Conservation (phyloP, 2,888 invertebrate genomes). For the Eueremaeus valkanovi region DNA sequence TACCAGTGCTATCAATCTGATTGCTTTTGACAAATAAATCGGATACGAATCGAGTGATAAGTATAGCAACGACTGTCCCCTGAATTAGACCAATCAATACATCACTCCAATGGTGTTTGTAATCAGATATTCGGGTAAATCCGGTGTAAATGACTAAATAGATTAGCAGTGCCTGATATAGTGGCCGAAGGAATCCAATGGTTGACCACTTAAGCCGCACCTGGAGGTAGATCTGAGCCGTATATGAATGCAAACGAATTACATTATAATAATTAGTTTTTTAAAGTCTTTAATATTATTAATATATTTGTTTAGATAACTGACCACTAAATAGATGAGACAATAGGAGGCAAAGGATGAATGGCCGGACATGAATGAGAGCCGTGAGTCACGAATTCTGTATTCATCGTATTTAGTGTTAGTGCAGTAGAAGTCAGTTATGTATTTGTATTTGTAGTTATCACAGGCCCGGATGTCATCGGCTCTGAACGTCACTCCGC, state of each 20-base stretch:
- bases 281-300: too few species aligned
- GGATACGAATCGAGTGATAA: conserved; percentile 17
- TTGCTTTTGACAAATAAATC: background rate
- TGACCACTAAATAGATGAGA: conserved; percentile 48
- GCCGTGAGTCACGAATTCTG: conserved; percentile 52
- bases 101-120: conserved; percentile 98
- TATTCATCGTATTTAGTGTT: conserved; percentile 40
- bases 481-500: conserved; percentile 28
- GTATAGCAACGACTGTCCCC: conserved; percentile 53
- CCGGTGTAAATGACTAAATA: conserved; percentile 78
- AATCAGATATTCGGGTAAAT: conserved; percentile 86
- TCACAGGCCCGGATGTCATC: conserved; percentile 57
- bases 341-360: conserved; percentile 78
- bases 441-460: conserved; percentile 52
- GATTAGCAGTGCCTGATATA: conserved; percentile 75
- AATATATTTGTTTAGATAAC: conserved; percentile 40
- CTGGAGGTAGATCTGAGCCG: conserved; percentile 72
- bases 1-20: too few species aligned
- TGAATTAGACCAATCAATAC: conserved; percentile 71
- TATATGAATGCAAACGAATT: conserved; percentile 21
- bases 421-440: conserved; percentile 50
- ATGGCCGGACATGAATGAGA: conserved; percentile 88
- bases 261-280: too few species aligned
- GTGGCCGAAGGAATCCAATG: conserved; percentile 68
- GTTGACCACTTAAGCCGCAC: conserved; percentile 73